Base-by-base conservation (phyloP, 2,797 vertebrate species). In the Poeciliopsis infans region DNA sequence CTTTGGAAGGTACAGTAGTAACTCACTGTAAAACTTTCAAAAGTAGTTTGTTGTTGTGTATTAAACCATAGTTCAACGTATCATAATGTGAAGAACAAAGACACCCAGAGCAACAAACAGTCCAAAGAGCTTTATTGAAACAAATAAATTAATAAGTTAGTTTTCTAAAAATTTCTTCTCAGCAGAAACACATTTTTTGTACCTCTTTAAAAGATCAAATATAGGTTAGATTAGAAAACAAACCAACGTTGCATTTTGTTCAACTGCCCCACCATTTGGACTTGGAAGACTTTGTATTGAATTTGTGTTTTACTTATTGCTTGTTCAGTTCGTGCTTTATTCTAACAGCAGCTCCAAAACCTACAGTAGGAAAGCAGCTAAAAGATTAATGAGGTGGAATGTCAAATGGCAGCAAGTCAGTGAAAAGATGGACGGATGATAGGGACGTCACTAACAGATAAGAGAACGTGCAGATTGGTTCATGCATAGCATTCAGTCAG, bases 141-240 rank as follows among this genome's bases (percentile, higher is more conserved):
- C 95, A 94, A 97, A 97, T 97, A 97, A 97, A 94, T 97, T 97
- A 97, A 97, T 97, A 97, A 97, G 92, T 97, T 98, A 97, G 96
- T 97, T 96, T 97, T 95, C 96, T 97, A 96, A 95, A 96, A 95
- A 96, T 85, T 89, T 85, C 95, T 95, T 83, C 89, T 93, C 79
- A 93, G 94, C 90, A 85, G 90, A 94, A 88, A 94, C 90, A 86
- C 82, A 81, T 82, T 75, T 64, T 81, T 55, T 53, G 76, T 90
- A 89, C 85, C 80, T 90, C 81, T 90, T 89, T 84, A 75, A 86
- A 86, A 89, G 88, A 90, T 92, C 90, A 87, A 90, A 94, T 80
- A 85, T 76, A 92, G 72, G 80, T 86, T 89, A 79, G 79, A 89
- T 92, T 90, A 91, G 79, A 94, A 92, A 93, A 91, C 72, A 89